Base-by-base conservation (phyloP, 2,888 invertebrate genomes). In the Patella ulyssiponensis region DNA sequence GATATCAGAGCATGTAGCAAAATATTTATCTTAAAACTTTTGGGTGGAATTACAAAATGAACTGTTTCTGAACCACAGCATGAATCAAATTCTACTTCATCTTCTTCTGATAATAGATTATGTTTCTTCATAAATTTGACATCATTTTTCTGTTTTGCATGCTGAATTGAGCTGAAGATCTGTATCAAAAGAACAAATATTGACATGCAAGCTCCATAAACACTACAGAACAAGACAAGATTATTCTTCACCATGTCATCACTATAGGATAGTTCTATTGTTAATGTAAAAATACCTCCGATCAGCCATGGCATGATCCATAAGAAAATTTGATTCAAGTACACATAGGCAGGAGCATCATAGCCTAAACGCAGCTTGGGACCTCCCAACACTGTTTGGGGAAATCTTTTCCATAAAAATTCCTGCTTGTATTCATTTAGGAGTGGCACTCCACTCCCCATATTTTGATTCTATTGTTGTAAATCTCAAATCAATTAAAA, bases 361-460 rank as follows among this genome's bases (percentile, higher is more conserved):
- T 88, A 89, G 51, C 90, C 90, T 20, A 90, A 81, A 51, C 83
- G 85, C 56, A 90, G 81, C 78, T 90, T 89, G 17, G 87, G 85
- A 23, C 91, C 91, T 44, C 91, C 91, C n/a, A 91, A 83, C 20
- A 91, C 80, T 2, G 90, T 91, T 84, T 90, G 90, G 17, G 90
- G 89, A 69, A 90, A 84, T n/a, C 91, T 83, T 78, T 90, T 91
- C 80, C 85, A 85, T 44, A 90, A 84, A 79, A 90, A 91, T 79
- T 89, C 88, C 74, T 84, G 88, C 80, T 91, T 91, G 82, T 91
- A 91, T 73, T 90, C 89, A 77, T 91, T 91, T 53, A 91, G 81
- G 44, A 91, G 79, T 20, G 90, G 91, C 23, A 89, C 88, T 44
- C 88, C 88, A n/a, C 85, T 85, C 33, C 88, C 88, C 88, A 89